Base-by-base conservation (phyloP, 1,140 invertebrate genomes). In the Tribolium madens region DNA sequence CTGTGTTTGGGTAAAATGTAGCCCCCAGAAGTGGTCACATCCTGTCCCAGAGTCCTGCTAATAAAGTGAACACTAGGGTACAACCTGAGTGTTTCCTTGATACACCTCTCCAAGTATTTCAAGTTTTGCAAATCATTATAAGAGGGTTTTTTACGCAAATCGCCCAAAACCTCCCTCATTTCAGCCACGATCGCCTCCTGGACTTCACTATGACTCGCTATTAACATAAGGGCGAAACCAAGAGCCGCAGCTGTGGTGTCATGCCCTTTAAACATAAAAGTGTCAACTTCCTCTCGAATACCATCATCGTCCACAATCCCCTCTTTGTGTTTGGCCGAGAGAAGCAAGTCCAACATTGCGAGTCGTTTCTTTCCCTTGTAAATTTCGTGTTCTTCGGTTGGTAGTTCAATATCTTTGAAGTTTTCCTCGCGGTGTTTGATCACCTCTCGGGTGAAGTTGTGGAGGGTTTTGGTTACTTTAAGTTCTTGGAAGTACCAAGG, bases 241-340 rank as follows among this genome's bases (percentile, higher is more conserved):
- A 87, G 52, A 2, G 84, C 84, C 14, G 82, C 81, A 2, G 86
- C 82, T 0, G 85, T 86, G 2, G 86, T 87, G 47, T 87, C 86
- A 71, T 87, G 86, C 12, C 86, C 86, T 87, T 92, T 92, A 86
- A 94, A 94, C 89, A 93, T 92, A 81, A 95, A 95, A 0, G 93
- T 95, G 83, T 95, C 93, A 3, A 94, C 93, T 88, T 95, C 94
- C 83, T 95, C 93, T 75, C 90, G 88, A 50, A 96, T 93, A 70
- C 94, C 93, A 10, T 86, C 76, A 52, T 91, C 84, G 72, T 88
- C 89, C 57, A 90, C 89, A 3, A 80, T 53, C 68, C 84, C 86
- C 13, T 88, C 87, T 52, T 87, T 81, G 50, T 88, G 86, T 68
- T 90, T 88, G n/a, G 88, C 88, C 80, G 88, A 71, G 42, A 96